Base-by-base conservation (phyloP, 2,113 vertebrate species). In the Catharus bicknelli region DNA sequence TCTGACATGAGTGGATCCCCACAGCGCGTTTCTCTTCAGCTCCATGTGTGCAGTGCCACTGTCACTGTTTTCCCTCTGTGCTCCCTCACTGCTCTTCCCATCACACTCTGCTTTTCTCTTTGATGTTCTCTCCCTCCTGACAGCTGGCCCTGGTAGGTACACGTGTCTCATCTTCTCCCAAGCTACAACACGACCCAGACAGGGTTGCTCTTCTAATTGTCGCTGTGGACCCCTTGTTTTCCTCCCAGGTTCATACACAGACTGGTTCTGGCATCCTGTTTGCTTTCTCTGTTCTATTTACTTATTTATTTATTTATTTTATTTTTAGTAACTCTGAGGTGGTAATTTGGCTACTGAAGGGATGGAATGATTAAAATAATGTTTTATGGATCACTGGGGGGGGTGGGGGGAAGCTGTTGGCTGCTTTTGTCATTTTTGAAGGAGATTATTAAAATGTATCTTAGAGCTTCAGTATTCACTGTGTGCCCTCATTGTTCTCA, bases 371-470 rank as follows among this genome's bases (percentile, higher is more conserved):
- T 87, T 73, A 73, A 86, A 91, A 58, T 92, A 40, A 76, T 64
- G 68, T 72, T 78, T 73, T 51, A 34, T 42, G 48, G 66, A 69
- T 94, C 42, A 21, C 19, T 47, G 10, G 0, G 9, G n/a, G 7
- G 2, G 0, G 9, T 5, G 16, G 40, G 26, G 26, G 13, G 1
- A 7, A 83, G 22, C 77, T 14, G 10, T 57, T 14, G 6, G 42
- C 63, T 68, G 47, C 80, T 78, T 57, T 79, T 95, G 84, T 90
- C 54, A 27, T 83, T 77, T 86, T 85, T 53, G 36, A 88, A 83
- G 93, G 78, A 90, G 88, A 73, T 94, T 89, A 83, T 96, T 97
- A 94, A 97, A 95, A 96, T 80, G 83, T 76, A 90, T 95, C 87
- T 95, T 83, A 69, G 0, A 8, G 72, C 79, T 86, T 70, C 75